These are phyloP conservation scores for Oreochromis aureus DNA, from an alignment of 2,113 vertebrate species.

Conservation along the genomic window DNA sequence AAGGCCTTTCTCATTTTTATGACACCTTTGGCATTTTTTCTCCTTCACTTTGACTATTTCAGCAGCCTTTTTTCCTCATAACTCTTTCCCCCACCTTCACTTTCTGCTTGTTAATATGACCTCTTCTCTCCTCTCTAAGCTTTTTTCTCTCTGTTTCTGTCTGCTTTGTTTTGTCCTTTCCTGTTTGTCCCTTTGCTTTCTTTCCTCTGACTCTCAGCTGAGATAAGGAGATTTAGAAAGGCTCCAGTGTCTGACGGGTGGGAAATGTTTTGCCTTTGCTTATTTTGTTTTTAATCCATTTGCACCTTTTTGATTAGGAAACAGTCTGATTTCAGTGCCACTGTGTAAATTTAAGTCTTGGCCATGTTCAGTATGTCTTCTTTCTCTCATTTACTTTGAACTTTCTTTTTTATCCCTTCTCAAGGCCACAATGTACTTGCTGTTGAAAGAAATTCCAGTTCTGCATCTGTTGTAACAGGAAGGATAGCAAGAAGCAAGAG, in stretches of 20 bases:
- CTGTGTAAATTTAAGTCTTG: background rate
- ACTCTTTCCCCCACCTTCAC: background rate
- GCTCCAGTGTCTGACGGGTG: background rate
- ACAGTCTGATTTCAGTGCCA: background rate
- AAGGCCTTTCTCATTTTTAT: background rate
- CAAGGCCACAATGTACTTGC: background rate
- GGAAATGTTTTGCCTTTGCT: background rate
- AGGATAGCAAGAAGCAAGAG: background rate
- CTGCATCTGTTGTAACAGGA: background rate
- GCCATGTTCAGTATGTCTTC: background rate
- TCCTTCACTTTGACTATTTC: background rate
- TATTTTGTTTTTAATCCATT: background rate
- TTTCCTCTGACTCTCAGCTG: background rate
- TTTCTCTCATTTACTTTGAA: background rate
- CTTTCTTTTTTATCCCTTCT: background rate
- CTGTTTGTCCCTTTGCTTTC: background rate
- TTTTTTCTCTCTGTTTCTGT: background rate
- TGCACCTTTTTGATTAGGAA: background rate
- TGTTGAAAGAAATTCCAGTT: background rate
- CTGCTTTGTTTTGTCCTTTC: background rate
- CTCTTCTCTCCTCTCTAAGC: background rate
- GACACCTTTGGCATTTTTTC: background rate
- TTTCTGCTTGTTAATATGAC: background rate
- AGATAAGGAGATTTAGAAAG: slow-evolving; percentile 29
- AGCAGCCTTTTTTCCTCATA: background rate